phyloP scores from a whole-genome alignment of 2,797 vertebrate genomes.

The Gymnodraco acuticeps region DNA sequence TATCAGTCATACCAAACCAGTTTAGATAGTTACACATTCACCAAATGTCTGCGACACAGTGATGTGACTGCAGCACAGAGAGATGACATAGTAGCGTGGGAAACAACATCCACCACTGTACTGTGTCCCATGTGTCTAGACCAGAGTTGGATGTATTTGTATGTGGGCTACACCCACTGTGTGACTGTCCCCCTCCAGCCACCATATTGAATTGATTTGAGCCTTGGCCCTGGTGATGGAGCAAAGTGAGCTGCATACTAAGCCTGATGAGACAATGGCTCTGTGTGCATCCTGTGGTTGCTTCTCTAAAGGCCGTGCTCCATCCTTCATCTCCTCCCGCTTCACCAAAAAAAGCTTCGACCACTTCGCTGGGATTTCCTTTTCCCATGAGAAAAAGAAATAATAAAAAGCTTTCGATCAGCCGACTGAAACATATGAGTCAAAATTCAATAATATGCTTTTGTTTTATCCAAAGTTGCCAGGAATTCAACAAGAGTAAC shows the following conservation, averaged over 20 bases:
- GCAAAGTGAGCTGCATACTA: constrained; percentile 76
- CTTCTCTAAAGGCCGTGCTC: constrained; percentile 67
- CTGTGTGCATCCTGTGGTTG: constrained; percentile 74
- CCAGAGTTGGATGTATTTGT: constrained; percentile 49
- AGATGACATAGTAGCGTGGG: constrained; percentile 36
- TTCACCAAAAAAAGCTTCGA: constrained; percentile 50
- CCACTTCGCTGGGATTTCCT: constrained; percentile 33
- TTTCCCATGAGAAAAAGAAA: constrained; percentile 27
- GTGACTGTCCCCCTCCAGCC: constrained; percentile 63
- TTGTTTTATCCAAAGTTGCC: constrained; percentile 59
- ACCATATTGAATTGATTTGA: constrained; percentile 79
- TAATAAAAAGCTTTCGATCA: constrained; percentile 61
- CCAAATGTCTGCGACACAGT: constrained; percentile 32
- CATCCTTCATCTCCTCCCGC: constrained; percentile 57
- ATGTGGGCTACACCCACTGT: constrained; percentile 55
- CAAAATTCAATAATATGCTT: constrained; percentile 53
- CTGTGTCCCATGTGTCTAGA: constrained; percentile 46
- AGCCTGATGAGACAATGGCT: constrained; percentile 75
- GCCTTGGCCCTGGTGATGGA: constrained; percentile 63
- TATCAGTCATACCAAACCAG: constrained; percentile 14
- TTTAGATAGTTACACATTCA: constrained; percentile 22
- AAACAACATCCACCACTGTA: constrained; percentile 23
- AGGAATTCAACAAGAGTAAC: constrained; percentile 52
- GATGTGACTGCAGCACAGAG: constrained; percentile 37
- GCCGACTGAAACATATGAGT: constrained; percentile 43